These are phyloP conservation scores for Elgonia sp. DNA, from an alignment of 2,888 invertebrate genomes.

Conservation along the genomic window DNA sequence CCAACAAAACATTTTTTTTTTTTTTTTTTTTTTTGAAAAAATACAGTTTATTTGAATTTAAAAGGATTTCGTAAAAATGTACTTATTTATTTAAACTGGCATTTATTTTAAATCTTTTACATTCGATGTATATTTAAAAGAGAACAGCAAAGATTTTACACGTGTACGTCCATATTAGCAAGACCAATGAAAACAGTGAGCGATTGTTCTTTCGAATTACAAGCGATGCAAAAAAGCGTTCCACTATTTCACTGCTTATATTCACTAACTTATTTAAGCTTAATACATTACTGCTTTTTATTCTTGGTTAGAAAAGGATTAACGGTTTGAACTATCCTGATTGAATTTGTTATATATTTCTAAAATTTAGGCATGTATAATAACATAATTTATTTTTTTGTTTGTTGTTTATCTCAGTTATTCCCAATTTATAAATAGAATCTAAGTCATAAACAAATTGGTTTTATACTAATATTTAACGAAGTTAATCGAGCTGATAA, in stretches of 20 bases:
- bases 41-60: too few relatives aligned
- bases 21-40: too few relatives aligned
- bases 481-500: too few relatives aligned
- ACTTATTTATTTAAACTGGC: conserved; percentile 22
- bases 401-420: too few relatives aligned
- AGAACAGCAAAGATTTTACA: conserved; percentile 25
- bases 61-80: neutral
- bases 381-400: too few relatives aligned
- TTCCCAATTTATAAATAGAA: too few relatives aligned
- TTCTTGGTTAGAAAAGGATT: conserved; percentile 18
- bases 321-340: conserved; percentile 12
- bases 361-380: too few relatives aligned
- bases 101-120: conserved; percentile 11
- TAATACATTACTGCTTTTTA: conserved; percentile 33
- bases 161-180: conserved; percentile 15
- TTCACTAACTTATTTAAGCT: conserved; percentile 36
- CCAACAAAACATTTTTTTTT: too few relatives aligned
- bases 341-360: neutral
- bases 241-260: conserved; percentile 38
- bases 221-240: conserved; percentile 23
- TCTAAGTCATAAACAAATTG: too few relatives aligned
- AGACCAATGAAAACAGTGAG: conserved; percentile 45
- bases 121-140: neutral
- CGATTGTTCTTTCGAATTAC: conserved; percentile 52
- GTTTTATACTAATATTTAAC: too few relatives aligned